Evolutionary conservation across 2,113 vertebrate genomes (phyloP).

Genomic region (Leiothrix lutea): DNA sequence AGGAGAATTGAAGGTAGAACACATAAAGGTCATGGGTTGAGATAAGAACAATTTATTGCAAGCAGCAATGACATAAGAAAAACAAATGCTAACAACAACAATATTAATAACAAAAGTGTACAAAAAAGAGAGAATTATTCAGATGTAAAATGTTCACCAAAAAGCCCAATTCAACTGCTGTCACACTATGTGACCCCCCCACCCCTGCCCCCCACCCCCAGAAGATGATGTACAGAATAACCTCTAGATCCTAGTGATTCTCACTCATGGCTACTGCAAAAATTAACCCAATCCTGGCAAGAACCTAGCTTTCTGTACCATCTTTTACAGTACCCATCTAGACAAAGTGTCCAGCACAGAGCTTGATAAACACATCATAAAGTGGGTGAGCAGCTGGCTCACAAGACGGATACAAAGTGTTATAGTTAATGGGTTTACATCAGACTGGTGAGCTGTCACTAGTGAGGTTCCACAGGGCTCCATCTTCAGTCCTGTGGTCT

Average conservation of each 20-base stretch:
- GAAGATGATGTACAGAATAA: not conserved
- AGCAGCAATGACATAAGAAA: not conserved
- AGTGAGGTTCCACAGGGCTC: not conserved
- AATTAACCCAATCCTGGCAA: not conserved
- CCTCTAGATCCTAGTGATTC: not conserved
- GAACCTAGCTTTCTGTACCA: not conserved
- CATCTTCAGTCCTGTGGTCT: not conserved
- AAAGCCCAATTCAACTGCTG: not conserved
- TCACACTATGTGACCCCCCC: not conserved
- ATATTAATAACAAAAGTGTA: not conserved
- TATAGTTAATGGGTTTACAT: not conserved
- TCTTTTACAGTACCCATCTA: not conserved
- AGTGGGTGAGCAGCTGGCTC: not conserved
- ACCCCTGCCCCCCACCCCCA: too few relatives aligned
- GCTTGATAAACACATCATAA: not conserved
- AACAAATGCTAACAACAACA: not conserved
- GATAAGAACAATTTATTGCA: not conserved
- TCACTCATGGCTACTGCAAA: not conserved
- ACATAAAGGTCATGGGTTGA: rapidly evolving
- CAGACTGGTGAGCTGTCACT: not conserved
- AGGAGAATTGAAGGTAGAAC: not conserved
- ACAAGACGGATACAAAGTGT: not conserved
- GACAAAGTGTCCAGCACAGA: not conserved
- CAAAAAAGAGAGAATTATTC: not conserved
- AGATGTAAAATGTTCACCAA: not conserved